Evolutionary conservation across 2,888 invertebrate genomes (phyloP).

Genomic region (Trachelus stipa): DNA sequence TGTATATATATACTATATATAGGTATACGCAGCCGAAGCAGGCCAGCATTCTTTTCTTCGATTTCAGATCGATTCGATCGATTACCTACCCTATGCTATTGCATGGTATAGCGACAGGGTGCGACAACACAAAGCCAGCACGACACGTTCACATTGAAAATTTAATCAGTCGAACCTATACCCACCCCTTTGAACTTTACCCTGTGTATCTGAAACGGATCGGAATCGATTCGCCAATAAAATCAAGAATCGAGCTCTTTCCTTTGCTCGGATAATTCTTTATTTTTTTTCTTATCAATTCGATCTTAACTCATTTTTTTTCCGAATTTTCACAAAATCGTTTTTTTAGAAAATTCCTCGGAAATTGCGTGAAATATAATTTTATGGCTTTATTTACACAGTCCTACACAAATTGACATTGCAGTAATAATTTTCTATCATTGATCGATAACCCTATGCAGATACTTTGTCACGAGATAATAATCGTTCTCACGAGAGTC

Average conservation of each 20-base stretch:
- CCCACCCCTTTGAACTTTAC: background rate
- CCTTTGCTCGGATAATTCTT: background rate
- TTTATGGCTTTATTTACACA: background rate
- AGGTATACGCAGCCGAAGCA: background rate
- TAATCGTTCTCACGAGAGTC: background rate
- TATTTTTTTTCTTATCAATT: background rate
- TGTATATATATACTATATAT: background rate
- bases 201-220: background rate
- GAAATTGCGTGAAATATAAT: background rate
- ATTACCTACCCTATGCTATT: slow-evolving; percentile 10
- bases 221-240: background rate
- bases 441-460: background rate
- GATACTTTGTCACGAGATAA: background rate
- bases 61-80: slow-evolving; percentile 18
- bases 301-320: background rate
- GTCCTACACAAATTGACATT: background rate
- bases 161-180: slow-evolving; percentile 13
- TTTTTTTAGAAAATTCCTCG: background rate
- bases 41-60: slow-evolving; percentile 15
- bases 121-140: slow-evolving; percentile 6
- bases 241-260: background rate
- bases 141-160: slow-evolving; percentile 12
- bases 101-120: slow-evolving; percentile 8
- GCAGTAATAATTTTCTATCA: background rate
- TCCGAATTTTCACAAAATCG: background rate